phyloP scores from a whole-genome alignment of 2,113 vertebrate genomes.

The Chaetodon trifascialis region DNA sequence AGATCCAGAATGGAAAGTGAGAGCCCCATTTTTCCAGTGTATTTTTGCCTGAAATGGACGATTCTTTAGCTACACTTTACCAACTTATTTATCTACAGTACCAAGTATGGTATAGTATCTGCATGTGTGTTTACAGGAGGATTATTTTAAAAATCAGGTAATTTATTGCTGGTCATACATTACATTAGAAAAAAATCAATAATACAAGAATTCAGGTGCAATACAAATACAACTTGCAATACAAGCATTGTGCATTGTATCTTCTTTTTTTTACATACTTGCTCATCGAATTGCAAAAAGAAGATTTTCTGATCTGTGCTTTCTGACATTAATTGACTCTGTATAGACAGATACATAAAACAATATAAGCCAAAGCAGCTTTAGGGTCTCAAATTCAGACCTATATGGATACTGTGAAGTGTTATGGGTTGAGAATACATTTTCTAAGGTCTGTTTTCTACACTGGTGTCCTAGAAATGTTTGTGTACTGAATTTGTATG shows the following conservation, averaged over 20 bases:
- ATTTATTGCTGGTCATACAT: background rate
- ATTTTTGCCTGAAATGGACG: background rate
- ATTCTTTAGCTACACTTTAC: background rate
- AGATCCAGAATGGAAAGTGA: background rate
- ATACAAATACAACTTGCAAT: no score
- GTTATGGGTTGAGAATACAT: background rate
- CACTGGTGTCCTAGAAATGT: slow-evolving; percentile 7
- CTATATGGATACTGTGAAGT: background rate
- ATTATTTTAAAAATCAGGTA: background rate
- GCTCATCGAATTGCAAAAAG: no score
- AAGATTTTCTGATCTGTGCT: no score
- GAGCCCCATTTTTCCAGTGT: no score
- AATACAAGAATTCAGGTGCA: no score
- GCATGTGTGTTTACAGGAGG: no score
- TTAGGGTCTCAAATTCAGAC: background rate
- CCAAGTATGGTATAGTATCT: background rate
- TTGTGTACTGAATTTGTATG: background rate
- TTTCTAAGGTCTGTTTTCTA: background rate
- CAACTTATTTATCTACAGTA: background rate
- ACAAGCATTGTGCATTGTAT: no score
- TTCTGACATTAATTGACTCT: no score
- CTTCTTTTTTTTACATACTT: no score
- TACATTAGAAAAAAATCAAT: no score
- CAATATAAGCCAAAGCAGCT: background rate
- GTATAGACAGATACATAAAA: background rate